These are phyloP conservation scores for Pseudopipra pipra DNA, from an alignment of 2,113 vertebrate species.

Conservation along the genomic window DNA sequence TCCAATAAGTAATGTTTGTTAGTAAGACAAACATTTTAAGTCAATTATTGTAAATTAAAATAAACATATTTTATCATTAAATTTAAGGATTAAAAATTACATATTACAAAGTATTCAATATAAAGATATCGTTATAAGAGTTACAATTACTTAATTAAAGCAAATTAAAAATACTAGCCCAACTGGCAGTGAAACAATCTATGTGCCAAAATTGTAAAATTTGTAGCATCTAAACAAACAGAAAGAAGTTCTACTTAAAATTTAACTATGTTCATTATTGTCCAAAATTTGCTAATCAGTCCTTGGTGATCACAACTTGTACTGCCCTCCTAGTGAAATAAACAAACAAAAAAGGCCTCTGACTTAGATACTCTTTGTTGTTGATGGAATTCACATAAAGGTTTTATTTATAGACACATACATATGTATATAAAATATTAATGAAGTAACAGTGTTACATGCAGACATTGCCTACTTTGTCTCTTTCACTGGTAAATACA, in stretches of 20 bases:
- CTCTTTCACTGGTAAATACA: slow-evolving; percentile 73
- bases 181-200: slow-evolving; percentile 16
- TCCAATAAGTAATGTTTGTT: neutral
- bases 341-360: slow-evolving; percentile 68
- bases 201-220: slow-evolving; percentile 22
- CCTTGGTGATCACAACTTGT: slow-evolving; percentile 28
- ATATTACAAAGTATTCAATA: neutral
- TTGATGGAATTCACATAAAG: slow-evolving; percentile 69
- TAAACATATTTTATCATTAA: neutral
- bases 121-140: neutral
- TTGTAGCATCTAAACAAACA: slow-evolving; percentile 7
- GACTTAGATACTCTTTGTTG: slow-evolving; percentile 48
- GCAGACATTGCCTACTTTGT: slow-evolving; percentile 72
- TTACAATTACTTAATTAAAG: slow-evolving; percentile 27
- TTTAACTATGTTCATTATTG: neutral
- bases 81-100: neutral
- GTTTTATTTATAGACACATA: slow-evolving; percentile 64
- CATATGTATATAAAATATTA: slow-evolving; percentile 71
- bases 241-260: slow-evolving; percentile 30
- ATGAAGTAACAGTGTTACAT: slow-evolving; percentile 71
- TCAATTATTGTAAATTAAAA: neutral
- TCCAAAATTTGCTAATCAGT: slow-evolving; percentile 47
- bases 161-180: slow-evolving; percentile 10
- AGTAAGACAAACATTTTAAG: neutral
- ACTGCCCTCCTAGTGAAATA: slow-evolving; percentile 63